Base-by-base conservation (phyloP, 2,888 invertebrate genomes). In the Saturnia pavonia region DNA sequence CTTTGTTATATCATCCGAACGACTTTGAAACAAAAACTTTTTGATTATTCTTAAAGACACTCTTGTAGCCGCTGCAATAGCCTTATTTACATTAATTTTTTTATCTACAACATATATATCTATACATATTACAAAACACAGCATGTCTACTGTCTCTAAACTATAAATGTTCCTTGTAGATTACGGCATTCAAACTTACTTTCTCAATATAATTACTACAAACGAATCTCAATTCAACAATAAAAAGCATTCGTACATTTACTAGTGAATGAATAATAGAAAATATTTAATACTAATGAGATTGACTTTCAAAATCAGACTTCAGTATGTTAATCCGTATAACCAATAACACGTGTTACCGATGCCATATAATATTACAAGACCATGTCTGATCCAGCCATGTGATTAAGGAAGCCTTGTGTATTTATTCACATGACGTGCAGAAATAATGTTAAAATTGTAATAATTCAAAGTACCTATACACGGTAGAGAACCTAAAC, bases 351-450 rank as follows among this genome's bases (percentile, higher is more conserved):
- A 81, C 80, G 77, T 75, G 80, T 70, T 72, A 57, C 70, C 0
- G 79, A 81, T 79, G 54, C 78, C 82, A 40, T 80, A 80, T 76
- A 77, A 76, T 74, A 72, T 65, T 65, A 40, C 40, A 65, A 51
- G 25, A 51, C 19, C 27, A 51, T 45, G 68, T 42, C 40, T 63
- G 14, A 69, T 34, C 57, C 16, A 69, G 57, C 8, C 69, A 57
- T 48, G 42, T 63, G 42, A 65, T 22, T 48, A 43, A 45, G 16
- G 40, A 57, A 65, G n/a, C 65, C 65, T 65, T 65, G 65, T 65
- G 65, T 65, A 40, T 65, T 57, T 57, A 51, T 51, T 51, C 48
- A 19, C 19, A 51, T 51, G 8, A 19, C 14, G 1, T 60, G 12
- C 57, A 25, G 48, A 48, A 68, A 48, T 48, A 22, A 48, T 68